phyloP scores from a whole-genome alignment of 2,113 vertebrate species.

The Heterochromis multidens region DNA sequence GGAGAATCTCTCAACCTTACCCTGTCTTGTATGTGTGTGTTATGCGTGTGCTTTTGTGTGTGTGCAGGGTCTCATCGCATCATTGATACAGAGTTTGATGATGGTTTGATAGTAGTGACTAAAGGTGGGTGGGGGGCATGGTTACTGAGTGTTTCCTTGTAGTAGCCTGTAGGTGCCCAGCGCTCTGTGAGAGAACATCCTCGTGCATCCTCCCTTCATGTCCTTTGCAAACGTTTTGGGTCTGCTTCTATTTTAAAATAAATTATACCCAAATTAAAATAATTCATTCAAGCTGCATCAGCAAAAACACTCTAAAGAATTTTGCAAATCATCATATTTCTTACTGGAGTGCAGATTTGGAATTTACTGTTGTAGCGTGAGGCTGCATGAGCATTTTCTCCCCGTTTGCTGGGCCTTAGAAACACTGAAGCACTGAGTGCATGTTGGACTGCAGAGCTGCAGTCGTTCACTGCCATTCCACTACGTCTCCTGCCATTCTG shows the following conservation, averaged over 20 bases:
- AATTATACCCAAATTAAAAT: conserved; percentile 17
- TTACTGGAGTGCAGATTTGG: neutral
- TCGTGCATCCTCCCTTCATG: neutral
- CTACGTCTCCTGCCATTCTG: conserved; percentile 16
- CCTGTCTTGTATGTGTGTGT: conserved; percentile 32
- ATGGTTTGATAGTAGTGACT: conserved; percentile 94
- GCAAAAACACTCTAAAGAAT: neutral
- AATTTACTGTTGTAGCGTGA: neutral
- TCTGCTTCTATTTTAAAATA: neutral
- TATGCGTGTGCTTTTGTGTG: conserved; percentile 43
- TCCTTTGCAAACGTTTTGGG: neutral
- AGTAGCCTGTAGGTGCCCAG: conserved; percentile 60
- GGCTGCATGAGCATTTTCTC: conserved; percentile 56
- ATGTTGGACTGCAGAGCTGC: conserved; percentile 58
- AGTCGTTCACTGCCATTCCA: conserved; percentile 32
- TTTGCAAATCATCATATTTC: conserved; percentile 21
- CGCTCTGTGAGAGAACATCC: conserved; percentile 66
- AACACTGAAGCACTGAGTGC: conserved; percentile 48
- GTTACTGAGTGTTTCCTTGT: conserved; percentile 56
- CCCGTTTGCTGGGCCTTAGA: conserved; percentile 73
- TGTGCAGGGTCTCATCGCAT: conserved; percentile 96
- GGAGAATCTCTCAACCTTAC: conserved; percentile 33
- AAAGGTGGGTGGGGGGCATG: conserved; percentile 94
- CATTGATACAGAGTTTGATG: conserved; percentile 99
- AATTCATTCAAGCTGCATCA: conserved; percentile 19